Conservation (phyloP, 2,888 invertebrate species). For the Nowickia ferox region DNA sequence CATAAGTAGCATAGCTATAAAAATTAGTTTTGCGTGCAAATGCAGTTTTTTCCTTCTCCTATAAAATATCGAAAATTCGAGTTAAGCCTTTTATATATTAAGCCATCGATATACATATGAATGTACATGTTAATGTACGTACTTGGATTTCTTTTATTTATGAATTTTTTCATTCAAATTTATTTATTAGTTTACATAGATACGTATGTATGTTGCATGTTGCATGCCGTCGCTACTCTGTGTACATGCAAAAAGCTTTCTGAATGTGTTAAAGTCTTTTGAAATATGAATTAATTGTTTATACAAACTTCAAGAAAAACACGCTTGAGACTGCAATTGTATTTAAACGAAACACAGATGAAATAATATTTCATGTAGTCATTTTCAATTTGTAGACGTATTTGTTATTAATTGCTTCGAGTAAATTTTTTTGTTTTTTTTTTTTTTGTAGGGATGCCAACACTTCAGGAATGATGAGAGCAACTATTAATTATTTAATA, state of each 20-base stretch:
- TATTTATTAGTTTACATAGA: too few species aligned
- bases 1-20: too few species aligned
- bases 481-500: neutral
- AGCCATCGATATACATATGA: too few species aligned
- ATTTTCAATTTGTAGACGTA: conserved; percentile 30
- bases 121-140: too few species aligned
- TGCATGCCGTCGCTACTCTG: neutral
- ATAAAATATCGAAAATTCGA: too few species aligned
- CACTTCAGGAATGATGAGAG: neutral
- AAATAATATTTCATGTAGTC: conserved; percentile 45
- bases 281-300: conserved; percentile 34
- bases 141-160: too few species aligned
- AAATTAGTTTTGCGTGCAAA: too few species aligned
- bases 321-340: neutral
- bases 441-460: conserved; percentile 29
- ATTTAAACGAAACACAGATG: conserved; percentile 15
- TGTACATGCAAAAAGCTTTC: neutral
- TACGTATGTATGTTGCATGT: neutral
- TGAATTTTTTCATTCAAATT: too few species aligned
- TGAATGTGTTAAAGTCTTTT: conserved; percentile 26
- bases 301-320: neutral
- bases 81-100: too few species aligned
- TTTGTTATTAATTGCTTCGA: conserved; percentile 44
- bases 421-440: neutral
- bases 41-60: too few species aligned